Evolutionary conservation across 1,140 invertebrate genomes (phyloP).

Genomic region (Ridgeia piscesae): DNA sequence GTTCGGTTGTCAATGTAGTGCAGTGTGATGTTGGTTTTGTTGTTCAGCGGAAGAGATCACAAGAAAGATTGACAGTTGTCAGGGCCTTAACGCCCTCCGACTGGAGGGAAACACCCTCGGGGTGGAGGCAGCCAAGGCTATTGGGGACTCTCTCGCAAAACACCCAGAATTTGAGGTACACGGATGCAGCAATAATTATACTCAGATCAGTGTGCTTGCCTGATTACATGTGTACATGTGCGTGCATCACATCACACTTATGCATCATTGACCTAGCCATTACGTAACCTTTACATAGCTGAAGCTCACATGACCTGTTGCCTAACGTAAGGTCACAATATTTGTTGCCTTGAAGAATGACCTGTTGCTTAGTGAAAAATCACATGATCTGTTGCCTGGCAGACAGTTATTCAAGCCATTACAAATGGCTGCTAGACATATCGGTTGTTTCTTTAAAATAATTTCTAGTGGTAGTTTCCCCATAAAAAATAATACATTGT

Average conservation of each 20-base stretch:
- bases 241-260: too few species aligned
- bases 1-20: neutral
- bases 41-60: conserved; percentile 51
- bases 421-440: too few species aligned
- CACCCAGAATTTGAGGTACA: conserved; percentile 73
- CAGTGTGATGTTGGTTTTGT: conserved; percentile 17
- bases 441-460: too few species aligned
- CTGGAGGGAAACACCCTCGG: conserved; percentile 93
- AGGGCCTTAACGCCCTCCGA: conserved; percentile 63
- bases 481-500: too few species aligned
- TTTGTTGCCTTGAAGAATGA: too few species aligned
- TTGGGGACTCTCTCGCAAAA: conserved; percentile 76
- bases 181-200: neutral
- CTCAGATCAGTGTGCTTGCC: too few species aligned
- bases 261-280: too few species aligned
- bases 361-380: too few species aligned
- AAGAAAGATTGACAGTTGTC: conserved; percentile 45
- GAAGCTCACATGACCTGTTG: neutral
- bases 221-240: too few species aligned
- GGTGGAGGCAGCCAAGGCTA: conserved; percentile 79
- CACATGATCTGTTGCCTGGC: neutral
- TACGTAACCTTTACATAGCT: too few species aligned
- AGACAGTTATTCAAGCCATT: too few species aligned
- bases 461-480: too few species aligned
- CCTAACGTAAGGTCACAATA: neutral